Evolutionary conservation across 2,797 vertebrate species (phyloP), one percentile per base, ranked within the genome.

Genomic region (Muscicapa striata): DNA sequence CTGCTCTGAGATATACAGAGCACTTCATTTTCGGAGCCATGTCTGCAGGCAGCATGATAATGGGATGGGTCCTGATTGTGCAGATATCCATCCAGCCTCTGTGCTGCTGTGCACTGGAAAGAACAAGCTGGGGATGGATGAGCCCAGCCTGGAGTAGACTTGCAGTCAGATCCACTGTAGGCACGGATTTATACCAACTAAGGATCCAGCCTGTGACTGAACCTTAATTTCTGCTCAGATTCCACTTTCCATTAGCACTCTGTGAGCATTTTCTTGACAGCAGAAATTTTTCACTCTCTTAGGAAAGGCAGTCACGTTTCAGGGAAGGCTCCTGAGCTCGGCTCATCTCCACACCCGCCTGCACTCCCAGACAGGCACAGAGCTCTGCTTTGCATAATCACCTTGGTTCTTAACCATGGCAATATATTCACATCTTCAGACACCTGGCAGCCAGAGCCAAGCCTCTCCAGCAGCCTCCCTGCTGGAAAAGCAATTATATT

Each of bases 381-480:
- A 84, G 91, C 89, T 78, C 84, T 55, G 82, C 93, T 96, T 84
- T 95, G 94, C 94, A 96, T 95, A 96, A 92, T 92, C 86, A 81
- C 72, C 66, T 85, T 76, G 87, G 68, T 83, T 91, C 91, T 75
- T 87, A 93, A 87, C 84, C 90, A 73, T 15, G 45, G 90, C 86
- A 89, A 93, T 96, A 49, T 40, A 96, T 90, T 94, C 94, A 70
- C 13, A 81, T 94, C 90, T 88, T 86, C 89, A 92, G 92, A 75
- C 91, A 91, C 79, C 87, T 89, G 59, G 72, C 84, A 94, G 91
- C 92, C 91, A 85, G 84, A 52, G 4, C 62, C 83, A 76, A 79
- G 66, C 86, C 79, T 86, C 79, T 79, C 84, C 32, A 77, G 76
- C 82, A 94, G 69, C 66, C 26, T 84, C 20, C 76, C 91, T 81